phyloP scores from a whole-genome alignment of 2,888 invertebrate genomes.

The Prionchulus punctatus region DNA sequence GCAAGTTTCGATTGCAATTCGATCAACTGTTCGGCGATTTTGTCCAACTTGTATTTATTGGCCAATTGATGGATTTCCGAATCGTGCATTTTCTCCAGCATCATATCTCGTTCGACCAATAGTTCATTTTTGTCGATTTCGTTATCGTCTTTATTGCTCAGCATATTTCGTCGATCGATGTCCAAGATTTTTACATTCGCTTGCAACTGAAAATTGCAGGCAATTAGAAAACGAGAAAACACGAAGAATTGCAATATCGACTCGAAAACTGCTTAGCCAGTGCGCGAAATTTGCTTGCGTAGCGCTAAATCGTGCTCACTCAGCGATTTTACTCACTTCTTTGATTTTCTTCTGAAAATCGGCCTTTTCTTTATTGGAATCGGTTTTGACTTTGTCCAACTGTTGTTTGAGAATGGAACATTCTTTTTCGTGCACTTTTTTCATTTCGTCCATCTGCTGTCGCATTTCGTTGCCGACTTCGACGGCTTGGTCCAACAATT shows the following conservation, averaged over 20 bases:
- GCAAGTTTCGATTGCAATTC: background rate
- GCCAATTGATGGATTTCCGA: slow-evolving; percentile 28
- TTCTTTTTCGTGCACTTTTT: slow-evolving; percentile 25
- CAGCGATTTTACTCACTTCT: no score
- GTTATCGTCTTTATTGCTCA: slow-evolving; percentile 19
- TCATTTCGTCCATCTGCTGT: slow-evolving; percentile 27
- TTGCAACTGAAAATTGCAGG: slow-evolving; percentile 16
- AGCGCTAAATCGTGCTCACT: no score
- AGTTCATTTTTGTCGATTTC: slow-evolving; percentile 13
- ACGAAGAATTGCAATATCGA: no score
- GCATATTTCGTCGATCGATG: slow-evolving; percentile 27
- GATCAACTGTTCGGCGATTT: slow-evolving; percentile 25
- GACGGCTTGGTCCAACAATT: slow-evolving; percentile 2
- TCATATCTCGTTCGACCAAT: slow-evolving; percentile 23
- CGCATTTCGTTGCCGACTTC: slow-evolving; percentile 14
- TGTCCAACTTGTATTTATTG: slow-evolving; percentile 27
- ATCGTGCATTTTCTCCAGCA: slow-evolving; percentile 26
- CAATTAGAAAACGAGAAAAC: no score
- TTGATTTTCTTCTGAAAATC: slow-evolving; percentile 3
- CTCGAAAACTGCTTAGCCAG: no score
- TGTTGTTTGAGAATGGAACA: slow-evolving; percentile 12
- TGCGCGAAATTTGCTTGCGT: no score
- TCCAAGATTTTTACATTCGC: slow-evolving; percentile 27
- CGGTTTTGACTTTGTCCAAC: slow-evolving; percentile 8
- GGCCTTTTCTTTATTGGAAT: slow-evolving; percentile 5